Evolutionary conservation across 2,888 invertebrate species (phyloP).

Genomic region (Campaea margaritaria): DNA sequence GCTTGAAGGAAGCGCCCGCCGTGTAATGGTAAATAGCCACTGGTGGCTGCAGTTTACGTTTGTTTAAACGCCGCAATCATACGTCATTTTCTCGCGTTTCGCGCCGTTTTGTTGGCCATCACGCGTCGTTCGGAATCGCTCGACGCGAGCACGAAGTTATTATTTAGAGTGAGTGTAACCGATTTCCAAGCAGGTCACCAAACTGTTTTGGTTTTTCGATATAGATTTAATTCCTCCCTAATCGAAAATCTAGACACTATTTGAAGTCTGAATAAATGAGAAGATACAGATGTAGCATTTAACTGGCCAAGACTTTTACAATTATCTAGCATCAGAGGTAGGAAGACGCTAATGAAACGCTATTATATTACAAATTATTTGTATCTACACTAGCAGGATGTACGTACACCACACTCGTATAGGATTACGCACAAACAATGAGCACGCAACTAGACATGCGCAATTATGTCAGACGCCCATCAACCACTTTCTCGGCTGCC

Average conservation of each 20-base stretch:
- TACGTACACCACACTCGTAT: too few relatives aligned
- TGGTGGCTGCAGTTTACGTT: constrained; percentile 52
- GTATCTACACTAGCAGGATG: constrained; percentile 9
- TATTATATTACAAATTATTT: too few relatives aligned
- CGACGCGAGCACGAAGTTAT: constrained; percentile 47
- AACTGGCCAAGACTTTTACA: too few relatives aligned
- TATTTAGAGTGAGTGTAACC: constrained; percentile 15
- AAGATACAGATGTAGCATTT: too few relatives aligned
- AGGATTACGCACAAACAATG: constrained; percentile 12
- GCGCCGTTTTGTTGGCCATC: constrained; percentile 68
- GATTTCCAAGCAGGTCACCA: constrained; percentile 5
- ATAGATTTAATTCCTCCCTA: not conserved
- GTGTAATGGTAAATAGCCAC: constrained; percentile 29
- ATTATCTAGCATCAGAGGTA: too few relatives aligned
- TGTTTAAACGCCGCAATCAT: constrained; percentile 75
- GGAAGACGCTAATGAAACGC: too few relatives aligned
- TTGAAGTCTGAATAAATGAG: too few relatives aligned
- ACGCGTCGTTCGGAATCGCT: constrained; percentile 55
- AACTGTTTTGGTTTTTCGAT: not conserved
- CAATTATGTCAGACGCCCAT: constrained; percentile 79
- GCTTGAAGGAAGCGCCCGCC: constrained; percentile 19
- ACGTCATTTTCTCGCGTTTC: constrained; percentile 74
- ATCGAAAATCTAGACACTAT: too few relatives aligned
- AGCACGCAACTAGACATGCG: constrained; percentile 45
- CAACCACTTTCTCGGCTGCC: constrained; percentile 68